Conservation (phyloP, 1,140 invertebrate species). For the Ostrea denselamellosa region DNA sequence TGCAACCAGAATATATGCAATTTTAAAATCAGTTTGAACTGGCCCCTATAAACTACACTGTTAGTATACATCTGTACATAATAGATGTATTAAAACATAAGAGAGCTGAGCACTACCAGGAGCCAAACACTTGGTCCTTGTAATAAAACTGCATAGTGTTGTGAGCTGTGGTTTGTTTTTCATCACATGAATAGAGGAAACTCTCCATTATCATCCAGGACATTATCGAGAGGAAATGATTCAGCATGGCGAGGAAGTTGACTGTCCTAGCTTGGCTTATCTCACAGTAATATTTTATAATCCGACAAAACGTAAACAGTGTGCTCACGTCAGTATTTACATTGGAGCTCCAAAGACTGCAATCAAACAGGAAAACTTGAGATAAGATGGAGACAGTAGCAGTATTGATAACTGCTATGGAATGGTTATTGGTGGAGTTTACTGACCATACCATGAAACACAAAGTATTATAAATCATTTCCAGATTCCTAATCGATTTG, state of each 20-base stretch:
- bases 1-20: too few relatives aligned
- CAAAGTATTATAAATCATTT: too few relatives aligned
- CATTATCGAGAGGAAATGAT: conserved; percentile 21
- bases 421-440: too few relatives aligned
- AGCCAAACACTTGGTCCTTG: neutral
- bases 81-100: neutral
- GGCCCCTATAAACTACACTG: too few relatives aligned
- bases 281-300: conserved; percentile 8
- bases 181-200: conserved; percentile 3
- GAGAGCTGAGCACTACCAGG: neutral
- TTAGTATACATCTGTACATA: neutral
- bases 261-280: conserved; percentile 15
- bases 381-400: too few relatives aligned
- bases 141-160: conserved; percentile 18
- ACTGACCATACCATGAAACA: too few relatives aligned
- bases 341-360: neutral
- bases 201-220: conserved; percentile 1
- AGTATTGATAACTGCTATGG: too few relatives aligned
- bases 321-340: conserved; percentile 12
- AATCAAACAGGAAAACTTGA: too few relatives aligned
- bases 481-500: too few relatives aligned
- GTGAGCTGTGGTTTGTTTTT: neutral
- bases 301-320: neutral
- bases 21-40: too few relatives aligned
- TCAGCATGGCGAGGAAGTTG: neutral